Conservation (phyloP, 2,888 invertebrate species). For the Sesia apiformis region DNA sequence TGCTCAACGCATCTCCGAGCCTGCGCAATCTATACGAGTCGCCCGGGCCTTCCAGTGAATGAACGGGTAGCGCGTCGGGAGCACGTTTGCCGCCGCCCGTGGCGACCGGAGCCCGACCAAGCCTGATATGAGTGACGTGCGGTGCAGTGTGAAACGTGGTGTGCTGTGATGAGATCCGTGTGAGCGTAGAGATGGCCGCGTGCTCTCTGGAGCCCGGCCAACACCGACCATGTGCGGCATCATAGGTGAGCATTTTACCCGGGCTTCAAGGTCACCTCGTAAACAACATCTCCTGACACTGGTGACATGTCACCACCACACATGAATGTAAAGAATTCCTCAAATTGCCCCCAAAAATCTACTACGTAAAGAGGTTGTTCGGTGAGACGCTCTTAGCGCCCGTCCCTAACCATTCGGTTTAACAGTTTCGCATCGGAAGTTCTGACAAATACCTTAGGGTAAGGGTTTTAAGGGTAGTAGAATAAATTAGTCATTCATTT, state of each 20-base stretch:
- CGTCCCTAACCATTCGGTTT: not conserved
- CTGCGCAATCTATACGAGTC: constrained; percentile 44
- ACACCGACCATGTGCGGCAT: constrained; percentile 53
- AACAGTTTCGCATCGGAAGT: not conserved
- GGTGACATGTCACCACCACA: not conserved
- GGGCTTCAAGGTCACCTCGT: constrained; percentile 49
- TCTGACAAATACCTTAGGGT: not conserved
- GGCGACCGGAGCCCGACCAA: constrained; percentile 15
- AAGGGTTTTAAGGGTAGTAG: not conserved
- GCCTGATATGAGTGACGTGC: constrained; percentile 46
- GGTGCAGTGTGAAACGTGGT: constrained; percentile 29
- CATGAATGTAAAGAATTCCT: not conserved
- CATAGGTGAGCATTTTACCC: constrained; percentile 46
- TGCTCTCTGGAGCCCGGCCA: constrained; percentile 54
- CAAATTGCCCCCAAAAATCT: not conserved
- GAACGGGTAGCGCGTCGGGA: constrained; percentile 33
- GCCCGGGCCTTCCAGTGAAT: constrained; percentile 68
- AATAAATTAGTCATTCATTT: not conserved
- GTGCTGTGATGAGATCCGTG: constrained; percentile 42
- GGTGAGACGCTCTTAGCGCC: not conserved
- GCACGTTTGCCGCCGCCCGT: constrained; percentile 30
- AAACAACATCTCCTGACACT: constrained; percentile 21
- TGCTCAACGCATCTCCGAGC: constrained; percentile 50
- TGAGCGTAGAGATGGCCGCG: constrained; percentile 61
- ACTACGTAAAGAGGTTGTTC: not conserved